Percentiles rank a stretch among this genome's conserved stretches.
phyloP scores from a whole-genome alignment of 1,140 invertebrate genomes.

The Eumeta japonica region DNA sequence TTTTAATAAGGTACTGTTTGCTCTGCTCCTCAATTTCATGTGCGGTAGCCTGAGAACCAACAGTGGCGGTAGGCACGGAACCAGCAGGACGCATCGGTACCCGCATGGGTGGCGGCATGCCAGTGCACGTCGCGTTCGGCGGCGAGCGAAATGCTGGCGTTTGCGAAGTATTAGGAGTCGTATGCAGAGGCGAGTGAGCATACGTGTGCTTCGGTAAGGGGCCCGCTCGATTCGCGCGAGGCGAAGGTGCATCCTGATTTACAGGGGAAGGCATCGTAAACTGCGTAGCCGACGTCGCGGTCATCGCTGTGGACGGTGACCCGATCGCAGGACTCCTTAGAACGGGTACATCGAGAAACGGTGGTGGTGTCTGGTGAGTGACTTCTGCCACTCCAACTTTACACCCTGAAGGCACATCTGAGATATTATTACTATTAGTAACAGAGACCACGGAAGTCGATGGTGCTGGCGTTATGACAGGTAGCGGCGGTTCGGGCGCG shows the following conservation, averaged over 20 bases:
- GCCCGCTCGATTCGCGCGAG: background rate
- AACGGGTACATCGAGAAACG: conserved; percentile 16
- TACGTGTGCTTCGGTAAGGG: background rate
- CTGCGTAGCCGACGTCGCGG: conserved; percentile 10
- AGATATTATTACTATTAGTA: conserved; percentile 17
- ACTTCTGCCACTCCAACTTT: conserved; percentile 13
- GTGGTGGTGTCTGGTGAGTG: conserved; percentile 45
- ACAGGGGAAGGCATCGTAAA: background rate
- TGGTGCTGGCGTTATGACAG: conserved; percentile 46
- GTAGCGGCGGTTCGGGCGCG: conserved; percentile 14
- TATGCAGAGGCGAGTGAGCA: background rate
- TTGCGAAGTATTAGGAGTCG: background rate
- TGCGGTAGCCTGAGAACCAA: conserved; percentile 40
- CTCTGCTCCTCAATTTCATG: conserved; percentile 49
- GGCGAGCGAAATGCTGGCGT: background rate
- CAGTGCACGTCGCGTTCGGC: background rate
- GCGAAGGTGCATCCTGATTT: background rate
- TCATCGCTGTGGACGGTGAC: conserved; percentile 14
- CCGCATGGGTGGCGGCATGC: conserved; percentile 37
- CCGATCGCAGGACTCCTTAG: background rate
- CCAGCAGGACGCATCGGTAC: conserved; percentile 29
- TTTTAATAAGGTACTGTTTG: conserved; percentile 51
- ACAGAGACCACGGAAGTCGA: conserved; percentile 59
- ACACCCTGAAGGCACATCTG: background rate
- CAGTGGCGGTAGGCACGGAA: conserved; percentile 36